Percentiles rank a stretch among this genome's conserved stretches.
phyloP scores from a whole-genome alignment of 2,113 vertebrate genomes.

The Triplophysa siluroides region DNA sequence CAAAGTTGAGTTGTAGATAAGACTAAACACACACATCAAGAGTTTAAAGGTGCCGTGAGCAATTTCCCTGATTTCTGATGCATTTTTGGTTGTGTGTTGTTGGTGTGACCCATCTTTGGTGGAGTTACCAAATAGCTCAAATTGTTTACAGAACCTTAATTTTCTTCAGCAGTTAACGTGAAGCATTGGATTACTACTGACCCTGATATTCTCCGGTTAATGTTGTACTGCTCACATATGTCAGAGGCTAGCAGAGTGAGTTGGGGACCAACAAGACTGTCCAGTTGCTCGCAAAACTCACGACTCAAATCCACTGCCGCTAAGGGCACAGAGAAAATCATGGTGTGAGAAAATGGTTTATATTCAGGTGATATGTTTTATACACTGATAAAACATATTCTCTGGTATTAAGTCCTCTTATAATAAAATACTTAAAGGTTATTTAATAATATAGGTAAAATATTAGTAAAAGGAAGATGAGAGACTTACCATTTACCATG shows the following conservation, averaged over 20 bases:
- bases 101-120: too few species aligned
- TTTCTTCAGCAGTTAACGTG: too few species aligned
- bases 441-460: neutral
- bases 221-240: conserved; percentile 97
- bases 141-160: too few species aligned
- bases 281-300: conserved; percentile 93
- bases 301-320: conserved; percentile 84
- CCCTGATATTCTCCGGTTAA: conserved; percentile 93
- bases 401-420: neutral
- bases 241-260: conserved; percentile 96
- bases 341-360: neutral
- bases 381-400: neutral
- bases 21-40: too few species aligned
- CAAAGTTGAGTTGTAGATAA: neutral
- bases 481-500: conserved; percentile 90
- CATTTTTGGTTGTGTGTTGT: too few species aligned
- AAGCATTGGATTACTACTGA: conserved; percentile 69
- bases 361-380: neutral
- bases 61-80: too few species aligned
- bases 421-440: neutral
- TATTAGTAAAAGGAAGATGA: neutral
- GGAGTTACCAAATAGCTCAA: too few species aligned
- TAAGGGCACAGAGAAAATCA: conserved; percentile 48
- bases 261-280: conserved; percentile 92
- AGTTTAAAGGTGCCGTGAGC: too few species aligned